Conservation (phyloP, 2,113 vertebrate species). For the Amphiprion percula region DNA sequence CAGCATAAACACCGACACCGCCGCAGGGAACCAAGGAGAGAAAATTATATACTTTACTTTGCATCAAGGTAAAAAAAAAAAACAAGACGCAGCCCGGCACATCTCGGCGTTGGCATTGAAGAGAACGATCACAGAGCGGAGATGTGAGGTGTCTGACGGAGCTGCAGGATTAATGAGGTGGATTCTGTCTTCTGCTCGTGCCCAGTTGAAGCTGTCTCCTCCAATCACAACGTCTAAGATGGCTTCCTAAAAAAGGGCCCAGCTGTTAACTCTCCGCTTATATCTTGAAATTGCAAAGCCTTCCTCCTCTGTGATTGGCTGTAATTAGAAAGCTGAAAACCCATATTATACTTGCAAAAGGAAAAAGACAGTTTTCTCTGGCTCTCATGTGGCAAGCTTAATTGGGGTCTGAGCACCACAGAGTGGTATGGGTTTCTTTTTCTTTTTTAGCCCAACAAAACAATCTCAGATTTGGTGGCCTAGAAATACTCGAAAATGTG, state of each 20-base stretch:
- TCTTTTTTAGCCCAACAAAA: no score
- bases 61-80: constrained; percentile 22
- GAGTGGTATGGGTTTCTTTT: no score
- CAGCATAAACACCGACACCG: constrained; percentile 6
- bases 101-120: constrained; percentile 11
- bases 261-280: constrained; percentile 42
- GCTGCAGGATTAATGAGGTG: constrained; percentile 64
- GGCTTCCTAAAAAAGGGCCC: constrained; percentile 19
- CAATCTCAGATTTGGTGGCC: no score
- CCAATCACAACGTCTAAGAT: constrained; percentile 45
- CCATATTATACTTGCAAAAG: constrained; percentile 25
- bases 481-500: no score
- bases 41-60: constrained; percentile 39
- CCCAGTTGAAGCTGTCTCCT: constrained; percentile 44
- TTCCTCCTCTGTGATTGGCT: constrained; percentile 19
- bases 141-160: constrained; percentile 36
- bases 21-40: constrained; percentile 10
- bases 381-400: not conserved
- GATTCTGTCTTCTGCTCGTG: constrained; percentile 37
- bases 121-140: constrained; percentile 27
- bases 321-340: constrained; percentile 52
- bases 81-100: not conserved
- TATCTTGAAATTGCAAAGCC: constrained; percentile 17
- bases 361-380: not conserved
- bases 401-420: no score